phyloP scores from a whole-genome alignment of 2,797 vertebrate species.

The Hippoglossus hippoglossus region DNA sequence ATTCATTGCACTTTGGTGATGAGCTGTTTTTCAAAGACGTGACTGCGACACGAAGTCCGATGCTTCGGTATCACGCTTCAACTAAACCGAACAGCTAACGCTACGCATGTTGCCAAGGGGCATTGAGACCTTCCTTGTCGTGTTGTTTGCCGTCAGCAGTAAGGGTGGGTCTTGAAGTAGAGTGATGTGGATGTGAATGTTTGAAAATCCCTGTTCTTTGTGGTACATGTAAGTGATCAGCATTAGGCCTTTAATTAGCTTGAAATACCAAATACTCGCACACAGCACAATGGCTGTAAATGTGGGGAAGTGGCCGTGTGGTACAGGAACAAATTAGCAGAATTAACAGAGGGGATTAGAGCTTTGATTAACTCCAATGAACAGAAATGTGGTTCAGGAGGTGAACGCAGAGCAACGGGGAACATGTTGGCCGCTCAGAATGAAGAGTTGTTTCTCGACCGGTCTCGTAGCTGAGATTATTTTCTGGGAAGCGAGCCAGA shows the following conservation, averaged over 20 bases:
- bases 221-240: slow-evolving; percentile 47
- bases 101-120: no score
- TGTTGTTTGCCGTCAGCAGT: no score
- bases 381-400: slow-evolving; percentile 58
- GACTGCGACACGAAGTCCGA: no score
- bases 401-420: slow-evolving; percentile 22
- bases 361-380: slow-evolving; percentile 57
- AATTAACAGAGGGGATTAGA: slow-evolving; percentile 59
- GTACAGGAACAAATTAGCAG: slow-evolving; percentile 51
- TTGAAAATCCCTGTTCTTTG: no score
- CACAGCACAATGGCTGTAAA: no score
- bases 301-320: slow-evolving; percentile 42
- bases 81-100: no score
- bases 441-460: slow-evolving; percentile 42
- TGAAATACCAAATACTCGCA: slow-evolving; percentile 45
- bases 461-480: slow-evolving; percentile 55
- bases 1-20: no score
- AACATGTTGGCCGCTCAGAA: slow-evolving; percentile 7
- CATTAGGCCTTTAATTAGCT: slow-evolving; percentile 60
- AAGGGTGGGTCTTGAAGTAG: no score
- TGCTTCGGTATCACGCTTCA: no score
- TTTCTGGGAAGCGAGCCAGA: slow-evolving; percentile 64
- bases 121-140: no score
- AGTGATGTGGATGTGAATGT: no score
- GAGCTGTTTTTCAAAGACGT: no score